Evolutionary conservation across 1,140 invertebrate genomes (phyloP), one percentile per base, ranked within the genome.

Genomic region (Zaprionus lachaisei): DNA sequence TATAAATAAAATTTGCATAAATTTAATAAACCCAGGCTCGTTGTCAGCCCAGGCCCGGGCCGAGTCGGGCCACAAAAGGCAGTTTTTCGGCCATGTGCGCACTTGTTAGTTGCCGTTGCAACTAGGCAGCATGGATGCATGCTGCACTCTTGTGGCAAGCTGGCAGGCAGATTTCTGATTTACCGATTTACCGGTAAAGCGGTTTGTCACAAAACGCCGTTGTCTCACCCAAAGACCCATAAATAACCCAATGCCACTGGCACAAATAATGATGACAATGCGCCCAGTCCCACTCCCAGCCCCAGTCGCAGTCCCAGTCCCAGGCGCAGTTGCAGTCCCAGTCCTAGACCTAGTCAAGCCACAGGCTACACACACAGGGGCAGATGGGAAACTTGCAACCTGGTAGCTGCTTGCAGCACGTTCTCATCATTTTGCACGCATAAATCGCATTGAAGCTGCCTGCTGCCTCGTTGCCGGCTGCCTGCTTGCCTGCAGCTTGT

Each of bases 1-100:
- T 89, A 85, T 89, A 89, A 89, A 89, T 89, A 89, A 89, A 89
- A 89, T 89, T 89, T 89, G 85, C 85, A 89, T 89, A 89, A 89
- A 89, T 89, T 89, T 90, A 89, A 89, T 89, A 89, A 89, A 89
- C 85, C 85, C 75, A 79, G 7, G 41, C 75, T 78, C 72, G 71
- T 87, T 79, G 81, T 76, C 82, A 34, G 31, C 31, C 31, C 31
- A 34, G 31, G 31, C 31, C 31, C 9, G 31, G 9, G 9, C 31
- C 9, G 31, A 34, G 31, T 34, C 31, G 31, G 31, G 31, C 78
- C 80, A 83, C 75, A 83, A 83, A 80, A 83, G 80, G 80, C 70
- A 72, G 65, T 65, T 67, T 68, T 64, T 58, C 34, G 34, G 64
- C 51, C 47, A 74, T 74, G 41, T 66, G 68, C 67, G 71, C 79